Conservation (phyloP, 2,113 vertebrate genomes). For the Anguilla rostrata region DNA sequence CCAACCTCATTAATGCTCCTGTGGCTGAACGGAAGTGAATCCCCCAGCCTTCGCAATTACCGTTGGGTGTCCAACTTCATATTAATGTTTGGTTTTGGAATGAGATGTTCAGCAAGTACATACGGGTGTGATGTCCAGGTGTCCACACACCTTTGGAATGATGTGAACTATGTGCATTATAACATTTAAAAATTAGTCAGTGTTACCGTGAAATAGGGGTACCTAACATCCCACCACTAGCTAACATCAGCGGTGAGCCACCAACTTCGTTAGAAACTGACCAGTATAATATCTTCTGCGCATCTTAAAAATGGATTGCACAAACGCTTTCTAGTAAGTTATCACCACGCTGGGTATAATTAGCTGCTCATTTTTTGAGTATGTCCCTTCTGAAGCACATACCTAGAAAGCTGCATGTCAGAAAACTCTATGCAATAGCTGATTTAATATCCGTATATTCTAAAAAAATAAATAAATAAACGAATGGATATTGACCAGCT, state of each 20-base stretch:
- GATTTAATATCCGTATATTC: background rate
- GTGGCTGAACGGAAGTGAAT: too few relatives aligned
- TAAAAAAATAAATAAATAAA: background rate
- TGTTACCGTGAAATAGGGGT: background rate
- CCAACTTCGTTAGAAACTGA: background rate
- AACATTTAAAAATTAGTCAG: background rate
- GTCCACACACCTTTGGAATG: too few relatives aligned
- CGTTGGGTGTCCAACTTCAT: too few relatives aligned
- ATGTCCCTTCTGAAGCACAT: background rate
- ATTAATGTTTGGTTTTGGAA: too few relatives aligned
- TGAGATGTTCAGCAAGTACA: too few relatives aligned
- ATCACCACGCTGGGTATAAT: background rate
- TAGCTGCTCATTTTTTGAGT: background rate
- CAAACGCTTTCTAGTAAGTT: background rate
- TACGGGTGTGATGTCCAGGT: too few relatives aligned
- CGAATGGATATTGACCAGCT: background rate
- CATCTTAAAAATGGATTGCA: background rate
- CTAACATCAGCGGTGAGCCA: background rate
- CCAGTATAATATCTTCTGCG: too few relatives aligned
- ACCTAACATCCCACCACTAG: background rate
- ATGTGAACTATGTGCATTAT: too few relatives aligned
- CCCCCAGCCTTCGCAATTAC: too few relatives aligned
- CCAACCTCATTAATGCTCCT: too few relatives aligned
- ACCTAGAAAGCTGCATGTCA: background rate
- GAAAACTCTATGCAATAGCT: background rate